Conservation (phyloP, 1,140 invertebrate species). For the Drosophila littoralis region DNA sequence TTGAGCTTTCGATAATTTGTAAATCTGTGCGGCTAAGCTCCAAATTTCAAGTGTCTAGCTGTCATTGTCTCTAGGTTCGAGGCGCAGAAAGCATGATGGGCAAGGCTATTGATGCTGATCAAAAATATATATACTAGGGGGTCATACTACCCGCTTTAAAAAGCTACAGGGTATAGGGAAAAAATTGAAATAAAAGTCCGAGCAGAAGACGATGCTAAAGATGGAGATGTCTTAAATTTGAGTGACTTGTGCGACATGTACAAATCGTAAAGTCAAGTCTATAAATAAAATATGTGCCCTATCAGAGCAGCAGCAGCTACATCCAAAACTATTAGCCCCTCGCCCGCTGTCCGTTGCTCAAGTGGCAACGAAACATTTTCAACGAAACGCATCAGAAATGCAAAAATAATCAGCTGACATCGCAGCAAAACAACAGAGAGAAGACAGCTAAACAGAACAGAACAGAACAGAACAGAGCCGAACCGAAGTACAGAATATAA, state of each 20-base stretch:
- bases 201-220: slow-evolving; percentile 6
- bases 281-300: slow-evolving; percentile 63
- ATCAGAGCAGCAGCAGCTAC: slow-evolving; percentile 32
- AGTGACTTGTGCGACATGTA: slow-evolving; percentile 30
- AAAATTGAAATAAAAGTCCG: background rate
- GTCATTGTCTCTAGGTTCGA: too few species aligned
- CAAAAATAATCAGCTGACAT: slow-evolving; percentile 74
- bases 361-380: slow-evolving; percentile 41
- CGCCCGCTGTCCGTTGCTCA: background rate
- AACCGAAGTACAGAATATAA: slow-evolving; percentile 3
- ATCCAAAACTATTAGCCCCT: slow-evolving; percentile 35
- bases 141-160: too few species aligned
- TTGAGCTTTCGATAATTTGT: too few species aligned
- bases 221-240: slow-evolving; percentile 19
- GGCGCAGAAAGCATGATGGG: too few species aligned
- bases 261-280: slow-evolving; percentile 43
- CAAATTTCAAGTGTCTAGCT: too few species aligned
- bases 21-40: too few species aligned
- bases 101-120: too few species aligned
- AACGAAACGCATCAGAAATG: slow-evolving; percentile 72
- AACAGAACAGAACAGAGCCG: background rate
- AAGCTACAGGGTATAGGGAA: too few species aligned
- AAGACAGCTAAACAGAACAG: background rate
- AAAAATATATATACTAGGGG: too few species aligned
- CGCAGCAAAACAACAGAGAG: slow-evolving; percentile 15